phyloP scores from a whole-genome alignment of 1,140 invertebrate genomes.

The Polyergus mexicanus region DNA sequence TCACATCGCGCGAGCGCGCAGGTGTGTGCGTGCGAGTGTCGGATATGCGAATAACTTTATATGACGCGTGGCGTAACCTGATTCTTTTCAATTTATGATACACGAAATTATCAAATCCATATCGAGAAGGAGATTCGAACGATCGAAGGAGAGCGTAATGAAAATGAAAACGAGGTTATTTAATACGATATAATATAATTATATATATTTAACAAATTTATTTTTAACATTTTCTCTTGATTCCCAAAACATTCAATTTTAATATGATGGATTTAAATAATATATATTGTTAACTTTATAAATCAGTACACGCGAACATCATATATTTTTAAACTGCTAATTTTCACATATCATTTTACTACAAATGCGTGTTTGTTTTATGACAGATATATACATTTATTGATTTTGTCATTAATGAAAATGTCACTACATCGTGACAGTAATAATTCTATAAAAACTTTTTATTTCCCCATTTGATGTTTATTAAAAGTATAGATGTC shows the following conservation, averaged over 20 bases:
- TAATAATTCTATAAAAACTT: neutral
- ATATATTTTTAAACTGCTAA: neutral
- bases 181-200: neutral
- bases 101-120: slow-evolving; percentile 26
- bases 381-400: neutral
- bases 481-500: neutral
- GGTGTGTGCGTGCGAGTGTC: slow-evolving; percentile 42
- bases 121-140: slow-evolving; percentile 6
- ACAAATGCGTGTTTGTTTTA: neutral
- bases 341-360: neutral
- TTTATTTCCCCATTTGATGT: neutral
- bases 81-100: slow-evolving; percentile 41
- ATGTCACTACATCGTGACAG: neutral
- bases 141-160: neutral
- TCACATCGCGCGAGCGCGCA: slow-evolving; percentile 34
- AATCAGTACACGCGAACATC: neutral
- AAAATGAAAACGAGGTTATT: slow-evolving; percentile 7
- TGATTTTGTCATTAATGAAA: slow-evolving; percentile 11
- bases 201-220: neutral
- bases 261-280: neutral
- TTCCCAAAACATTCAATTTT: neutral
- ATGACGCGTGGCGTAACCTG: slow-evolving; percentile 24
- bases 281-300: neutral
- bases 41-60: slow-evolving; percentile 43
- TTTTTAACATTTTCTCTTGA: neutral